Percentiles rank a stretch among this genome's conserved stretches.
Evolutionary conservation across 2,888 invertebrate species (phyloP).

Genomic region (Parascotia fuliginaria): DNA sequence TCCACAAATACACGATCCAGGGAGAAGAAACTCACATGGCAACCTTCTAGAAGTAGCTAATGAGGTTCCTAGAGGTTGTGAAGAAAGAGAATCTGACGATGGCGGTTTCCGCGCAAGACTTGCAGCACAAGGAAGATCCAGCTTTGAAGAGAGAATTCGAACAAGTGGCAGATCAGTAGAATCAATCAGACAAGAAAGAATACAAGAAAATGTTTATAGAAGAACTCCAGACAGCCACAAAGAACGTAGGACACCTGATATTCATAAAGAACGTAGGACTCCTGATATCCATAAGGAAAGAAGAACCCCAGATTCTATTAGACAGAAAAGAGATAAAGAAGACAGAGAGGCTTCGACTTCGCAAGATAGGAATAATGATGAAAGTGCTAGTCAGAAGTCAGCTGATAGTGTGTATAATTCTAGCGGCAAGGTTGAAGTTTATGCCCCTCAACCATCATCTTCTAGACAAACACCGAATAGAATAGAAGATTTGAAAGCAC

Average conservation of each 20-base stretch:
- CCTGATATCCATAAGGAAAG: conserved; percentile 59
- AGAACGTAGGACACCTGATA: conserved; percentile 60
- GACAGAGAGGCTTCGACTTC: conserved; percentile 54
- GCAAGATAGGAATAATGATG: conserved; percentile 66
- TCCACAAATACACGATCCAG: conserved; percentile 71
- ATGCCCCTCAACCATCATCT: conserved; percentile 79
- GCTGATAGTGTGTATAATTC: conserved; percentile 87
- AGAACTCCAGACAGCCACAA: conserved; percentile 70
- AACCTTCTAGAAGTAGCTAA: conserved; percentile 81
- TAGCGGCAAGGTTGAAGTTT: conserved; percentile 73
- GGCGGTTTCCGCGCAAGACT: conserved; percentile 85
- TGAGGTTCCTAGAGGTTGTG: conserved; percentile 63
- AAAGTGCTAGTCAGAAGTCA: conserved; percentile 79
- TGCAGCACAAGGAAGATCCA: conserved; percentile 71
- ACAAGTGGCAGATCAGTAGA: conserved; percentile 77
- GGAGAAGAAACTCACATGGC: conserved; percentile 86
- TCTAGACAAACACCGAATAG: conserved; percentile 77
- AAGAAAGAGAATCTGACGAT: conserved; percentile 86
- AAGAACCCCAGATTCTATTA: conserved; percentile 70
- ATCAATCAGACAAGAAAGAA: conserved; percentile 56
- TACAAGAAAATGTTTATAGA: conserved; percentile 68
- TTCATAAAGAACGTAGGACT: conserved; percentile 55
- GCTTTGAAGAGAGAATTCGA: conserved; percentile 76
- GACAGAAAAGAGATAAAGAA: conserved; percentile 71
- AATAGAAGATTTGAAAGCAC: conserved; percentile 79